A percentile compares a stretch with the other conserved stretches of the same genome.
These are phyloP conservation scores for Tautogolabrus adspersus DNA, from an alignment of 2,113 vertebrate genomes.

Conservation along the genomic window DNA sequence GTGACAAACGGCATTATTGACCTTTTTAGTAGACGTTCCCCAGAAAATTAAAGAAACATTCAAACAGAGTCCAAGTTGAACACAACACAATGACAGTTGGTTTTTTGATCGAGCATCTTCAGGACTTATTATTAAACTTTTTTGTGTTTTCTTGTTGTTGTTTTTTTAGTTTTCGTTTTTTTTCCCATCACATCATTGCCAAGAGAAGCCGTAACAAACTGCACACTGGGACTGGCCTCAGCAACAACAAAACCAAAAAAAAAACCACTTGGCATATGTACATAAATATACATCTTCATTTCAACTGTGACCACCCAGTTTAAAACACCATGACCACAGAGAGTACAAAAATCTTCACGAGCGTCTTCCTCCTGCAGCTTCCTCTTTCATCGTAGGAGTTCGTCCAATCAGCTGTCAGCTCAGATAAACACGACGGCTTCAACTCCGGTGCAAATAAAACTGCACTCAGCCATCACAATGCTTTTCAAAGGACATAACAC, in stretches of 20 bases:
- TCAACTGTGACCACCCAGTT: constrained; percentile 69
- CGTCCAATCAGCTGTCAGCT: constrained; percentile 39
- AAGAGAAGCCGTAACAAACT: constrained; percentile 78
- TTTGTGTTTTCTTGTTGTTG: constrained; percentile 15
- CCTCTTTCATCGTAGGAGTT: constrained; percentile 35
- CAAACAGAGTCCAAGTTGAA: constrained; percentile 76
- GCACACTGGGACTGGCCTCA: constrained; percentile 70
- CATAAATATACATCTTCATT: constrained; percentile 77
- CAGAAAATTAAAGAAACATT: constrained; percentile 71
- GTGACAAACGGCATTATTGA: constrained; percentile 79
- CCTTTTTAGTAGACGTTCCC: constrained; percentile 73
- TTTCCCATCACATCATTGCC: constrained; percentile 71
- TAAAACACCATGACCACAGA: constrained; percentile 66
- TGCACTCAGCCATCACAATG: constrained; percentile 26
- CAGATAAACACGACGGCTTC: constrained; percentile 31
- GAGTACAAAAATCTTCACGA: constrained; percentile 69
- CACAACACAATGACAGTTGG: constrained; percentile 75
- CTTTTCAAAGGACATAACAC: constrained; percentile 49
- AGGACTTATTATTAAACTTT: constrained; percentile 60
- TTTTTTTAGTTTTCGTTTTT: constrained; percentile 32
- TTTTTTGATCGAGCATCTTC: constrained; percentile 72
- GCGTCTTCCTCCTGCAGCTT: constrained; percentile 35
- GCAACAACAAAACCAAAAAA: constrained; percentile 60
- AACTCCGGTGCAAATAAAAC: constrained; percentile 46
- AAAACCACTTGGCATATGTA: constrained; percentile 75